Percentiles rank a stretch among this genome's conserved stretches.
phyloP scores from a whole-genome alignment of 1,140 invertebrate genomes.

The Drosophila pachea region DNA sequence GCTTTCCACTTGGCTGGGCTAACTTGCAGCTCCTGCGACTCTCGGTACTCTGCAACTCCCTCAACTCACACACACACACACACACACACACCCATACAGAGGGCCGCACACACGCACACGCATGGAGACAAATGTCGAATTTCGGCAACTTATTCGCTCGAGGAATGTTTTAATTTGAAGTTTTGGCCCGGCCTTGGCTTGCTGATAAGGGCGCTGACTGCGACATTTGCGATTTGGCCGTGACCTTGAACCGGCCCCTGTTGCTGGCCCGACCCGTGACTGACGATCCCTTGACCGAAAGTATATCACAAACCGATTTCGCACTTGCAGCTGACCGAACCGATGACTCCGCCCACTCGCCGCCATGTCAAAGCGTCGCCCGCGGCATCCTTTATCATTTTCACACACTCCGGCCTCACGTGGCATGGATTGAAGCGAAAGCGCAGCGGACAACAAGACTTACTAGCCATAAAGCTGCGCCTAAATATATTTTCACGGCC shows the following conservation, averaged over 20 bases:
- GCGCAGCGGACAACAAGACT: not conserved
- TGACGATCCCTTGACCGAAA: slow-evolving; percentile 20
- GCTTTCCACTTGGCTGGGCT: no score
- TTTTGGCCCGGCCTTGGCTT: slow-evolving; percentile 19
- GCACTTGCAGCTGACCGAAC: slow-evolving; percentile 3
- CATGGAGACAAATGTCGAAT: slow-evolving; percentile 11
- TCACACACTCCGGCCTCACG: slow-evolving; percentile 48
- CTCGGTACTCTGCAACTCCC: slow-evolving; percentile 19
- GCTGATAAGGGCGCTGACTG: slow-evolving; percentile 34
- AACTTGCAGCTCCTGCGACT: no score
- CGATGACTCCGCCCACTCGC: not conserved
- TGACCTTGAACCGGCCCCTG: slow-evolving; percentile 64
- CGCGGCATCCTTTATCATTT: slow-evolving; percentile 56
- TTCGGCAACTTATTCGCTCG: slow-evolving; percentile 22
- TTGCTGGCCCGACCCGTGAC: slow-evolving; percentile 1
- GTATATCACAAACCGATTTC: slow-evolving; percentile 30
- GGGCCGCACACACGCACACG: slow-evolving; percentile 4
- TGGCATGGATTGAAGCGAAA: slow-evolving; percentile 62
- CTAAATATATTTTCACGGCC: slow-evolving; percentile 61
- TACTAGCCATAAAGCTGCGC: not conserved
- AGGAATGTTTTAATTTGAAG: slow-evolving; percentile 73
- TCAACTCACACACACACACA: not conserved
- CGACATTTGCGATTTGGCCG: slow-evolving; percentile 30
- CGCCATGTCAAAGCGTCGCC: slow-evolving; percentile 9
- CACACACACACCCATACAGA: not conserved